Conservation (phyloP, 1,140 invertebrate species). For the Aphelenchoides fujianensis region DNA sequence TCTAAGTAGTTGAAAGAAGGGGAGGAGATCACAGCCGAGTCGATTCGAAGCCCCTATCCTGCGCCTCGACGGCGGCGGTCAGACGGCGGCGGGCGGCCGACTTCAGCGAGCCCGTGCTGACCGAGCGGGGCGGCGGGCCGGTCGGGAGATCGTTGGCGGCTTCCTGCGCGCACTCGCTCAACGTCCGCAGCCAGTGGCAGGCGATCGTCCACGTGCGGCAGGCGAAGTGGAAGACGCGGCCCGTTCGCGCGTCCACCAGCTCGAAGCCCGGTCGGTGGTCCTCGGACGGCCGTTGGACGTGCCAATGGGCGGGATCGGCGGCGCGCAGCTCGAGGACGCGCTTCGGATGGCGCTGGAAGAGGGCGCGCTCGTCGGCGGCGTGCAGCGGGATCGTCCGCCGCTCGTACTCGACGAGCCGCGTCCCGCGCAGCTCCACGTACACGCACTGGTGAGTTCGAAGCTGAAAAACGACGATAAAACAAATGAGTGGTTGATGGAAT, state of each 20-base stretch:
- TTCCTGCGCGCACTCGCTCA: background rate
- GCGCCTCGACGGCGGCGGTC: background rate
- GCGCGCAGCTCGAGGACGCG: background rate
- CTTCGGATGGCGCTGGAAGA: conserved; percentile 3
- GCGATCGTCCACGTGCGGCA: conserved; percentile 14
- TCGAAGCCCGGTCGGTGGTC: conserved; percentile 6
- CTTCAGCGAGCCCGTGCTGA: no score
- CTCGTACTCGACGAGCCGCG: conserved; percentile 13
- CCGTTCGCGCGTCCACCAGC: background rate
- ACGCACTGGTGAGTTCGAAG: background rate
- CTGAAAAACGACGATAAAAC: background rate
- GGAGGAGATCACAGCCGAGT: background rate
- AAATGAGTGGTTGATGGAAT: conserved; percentile 12
- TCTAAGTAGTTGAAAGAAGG: no score
- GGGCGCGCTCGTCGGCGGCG: background rate
- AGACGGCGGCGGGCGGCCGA: background rate
- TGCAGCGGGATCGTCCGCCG: background rate
- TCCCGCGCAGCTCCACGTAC: conserved; percentile 12
- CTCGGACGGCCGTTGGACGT: background rate
- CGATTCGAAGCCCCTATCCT: background rate
- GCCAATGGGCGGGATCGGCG: background rate
- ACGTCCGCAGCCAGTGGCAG: conserved; percentile 13
- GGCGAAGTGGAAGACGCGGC: conserved; percentile 7
- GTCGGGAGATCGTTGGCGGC: no score
- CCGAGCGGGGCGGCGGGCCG: no score